These are phyloP conservation scores for Horisme vitalbata DNA, from an alignment of 2,888 invertebrate genomes.

Conservation along the genomic window DNA sequence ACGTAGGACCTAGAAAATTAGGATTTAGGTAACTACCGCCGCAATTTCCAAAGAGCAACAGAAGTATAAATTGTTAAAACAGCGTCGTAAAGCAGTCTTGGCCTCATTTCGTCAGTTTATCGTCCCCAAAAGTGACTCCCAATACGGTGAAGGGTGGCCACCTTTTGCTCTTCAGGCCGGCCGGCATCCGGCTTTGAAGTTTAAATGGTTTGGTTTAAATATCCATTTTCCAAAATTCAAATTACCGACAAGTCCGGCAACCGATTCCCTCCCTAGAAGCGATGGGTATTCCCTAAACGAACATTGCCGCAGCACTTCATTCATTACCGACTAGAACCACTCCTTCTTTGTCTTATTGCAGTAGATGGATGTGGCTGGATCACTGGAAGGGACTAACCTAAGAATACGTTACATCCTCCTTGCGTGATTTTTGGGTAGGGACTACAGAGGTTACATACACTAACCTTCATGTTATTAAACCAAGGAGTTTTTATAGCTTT, in stretches of 20 bases:
- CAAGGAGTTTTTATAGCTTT: too few species aligned
- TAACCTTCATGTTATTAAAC: too few species aligned
- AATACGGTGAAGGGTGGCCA: conserved; percentile 30
- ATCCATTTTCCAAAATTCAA: too few species aligned
- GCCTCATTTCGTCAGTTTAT: conserved; percentile 56
- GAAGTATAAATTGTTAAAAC: conserved; percentile 53
- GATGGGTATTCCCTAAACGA: conserved; percentile 46
- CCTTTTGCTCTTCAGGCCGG: too few species aligned
- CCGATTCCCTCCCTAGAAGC: background rate
- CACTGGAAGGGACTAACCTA: conserved; percentile 9
- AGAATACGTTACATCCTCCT: too few species aligned
- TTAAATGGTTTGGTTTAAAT: too few species aligned
- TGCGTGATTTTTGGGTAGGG: too few species aligned
- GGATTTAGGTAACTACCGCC: too few species aligned
- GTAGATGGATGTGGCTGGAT: conserved; percentile 27
- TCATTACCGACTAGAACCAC: conserved; percentile 51
- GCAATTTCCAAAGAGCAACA: conserved; percentile 27
- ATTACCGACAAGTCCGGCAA: conserved; percentile 1
- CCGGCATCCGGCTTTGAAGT: conserved; percentile 1
- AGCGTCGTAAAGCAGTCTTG: conserved; percentile 43
- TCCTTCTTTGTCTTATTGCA: conserved; percentile 48
- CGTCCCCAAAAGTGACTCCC: conserved; percentile 53
- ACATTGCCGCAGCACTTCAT: conserved; percentile 54
- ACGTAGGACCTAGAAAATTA: too few species aligned
- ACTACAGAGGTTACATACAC: too few species aligned